Evolutionary conservation across 1,140 invertebrate species (phyloP), one percentile per base, ranked within the genome.

Genomic region (Samia ricini): DNA sequence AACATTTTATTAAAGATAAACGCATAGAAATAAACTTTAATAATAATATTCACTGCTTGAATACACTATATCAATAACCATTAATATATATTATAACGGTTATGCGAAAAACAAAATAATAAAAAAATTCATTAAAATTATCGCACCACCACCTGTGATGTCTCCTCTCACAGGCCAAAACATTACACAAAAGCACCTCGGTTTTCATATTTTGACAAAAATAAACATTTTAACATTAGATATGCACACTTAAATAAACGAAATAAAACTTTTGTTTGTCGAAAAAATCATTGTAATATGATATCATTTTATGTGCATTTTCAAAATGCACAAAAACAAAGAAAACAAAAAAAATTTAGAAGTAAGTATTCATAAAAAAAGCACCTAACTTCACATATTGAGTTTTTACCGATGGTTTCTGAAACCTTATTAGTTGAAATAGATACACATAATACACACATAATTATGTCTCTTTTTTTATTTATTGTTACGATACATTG

Each of bases 121-220:
- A 61, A 77, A 72, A 61, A 73, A 77, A 52, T 52, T 15, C 12
- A 52, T 12, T 7, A 76, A 84, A 73, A 76, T 77, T 33, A 77
- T 81, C 81, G 80, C 80, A 84, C 81, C 83, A 65, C 61, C 18
- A n/a, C 7, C 57, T 42, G 36, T 59, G 56, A 55, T n/a, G 50
- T 23, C 65, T 58, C 66, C 65, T 58, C 66, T 69, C 68, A 64
- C 33, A 63, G 63, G 56, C 61, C 56, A 66, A 71, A 68, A 69
- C 69, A 66, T 73, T 72, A 81, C 71, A 71, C 74, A 64, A 79
- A 74, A 86, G 81, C 81, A 84, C 81, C 80, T 77, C 72, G 56
- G 57, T 74, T 76, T 78, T 79, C 72, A 61, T 60, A 66, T 70
- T 74, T 70, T 69, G 75, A 74, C 70, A 70, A 77, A 74, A 69